These are phyloP conservation scores for Epizoanthus scotinus DNA, from an alignment of 92 coral and sea anemone genomes.

Conservation along the genomic window DNA sequence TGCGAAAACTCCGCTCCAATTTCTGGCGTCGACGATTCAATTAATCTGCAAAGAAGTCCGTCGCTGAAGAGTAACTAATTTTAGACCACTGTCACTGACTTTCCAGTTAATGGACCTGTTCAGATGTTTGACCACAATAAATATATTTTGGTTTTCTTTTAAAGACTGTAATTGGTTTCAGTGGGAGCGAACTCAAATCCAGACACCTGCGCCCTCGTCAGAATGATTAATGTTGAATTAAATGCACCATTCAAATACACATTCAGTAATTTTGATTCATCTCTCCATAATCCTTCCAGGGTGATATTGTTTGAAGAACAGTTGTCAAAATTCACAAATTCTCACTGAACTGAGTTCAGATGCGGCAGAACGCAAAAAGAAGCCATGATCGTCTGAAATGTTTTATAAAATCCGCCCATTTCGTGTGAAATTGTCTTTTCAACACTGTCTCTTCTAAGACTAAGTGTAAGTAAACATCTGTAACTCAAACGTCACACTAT, in stretches of 20 bases:
- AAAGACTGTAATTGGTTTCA: not conserved
- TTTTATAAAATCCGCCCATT: not conserved
- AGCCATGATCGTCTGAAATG: too few relatives aligned
- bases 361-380: not conserved
- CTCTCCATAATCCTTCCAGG: not conserved
- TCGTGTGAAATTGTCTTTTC: too few relatives aligned
- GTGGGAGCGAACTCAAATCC: not conserved
- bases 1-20: not conserved
- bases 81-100: too few relatives aligned
- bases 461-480: constrained; percentile 1
- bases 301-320: not conserved
- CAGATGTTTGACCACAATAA: too few relatives aligned
- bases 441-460: not conserved
- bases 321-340: not conserved
- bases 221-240: not conserved
- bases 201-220: not conserved
- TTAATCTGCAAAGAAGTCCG: too few relatives aligned
- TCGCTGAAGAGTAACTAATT: too few relatives aligned
- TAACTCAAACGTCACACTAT: not conserved
- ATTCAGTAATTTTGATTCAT: not conserved
- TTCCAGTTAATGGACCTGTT: too few relatives aligned
- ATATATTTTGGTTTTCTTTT: too few relatives aligned
- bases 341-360: not conserved
- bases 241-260: not conserved
- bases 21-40: not conserved